A percentile compares a stretch with the other conserved stretches of the same genome.
Conservation (phyloP, 2,797 vertebrate species). For the Peromyscus nudipes region DNA sequence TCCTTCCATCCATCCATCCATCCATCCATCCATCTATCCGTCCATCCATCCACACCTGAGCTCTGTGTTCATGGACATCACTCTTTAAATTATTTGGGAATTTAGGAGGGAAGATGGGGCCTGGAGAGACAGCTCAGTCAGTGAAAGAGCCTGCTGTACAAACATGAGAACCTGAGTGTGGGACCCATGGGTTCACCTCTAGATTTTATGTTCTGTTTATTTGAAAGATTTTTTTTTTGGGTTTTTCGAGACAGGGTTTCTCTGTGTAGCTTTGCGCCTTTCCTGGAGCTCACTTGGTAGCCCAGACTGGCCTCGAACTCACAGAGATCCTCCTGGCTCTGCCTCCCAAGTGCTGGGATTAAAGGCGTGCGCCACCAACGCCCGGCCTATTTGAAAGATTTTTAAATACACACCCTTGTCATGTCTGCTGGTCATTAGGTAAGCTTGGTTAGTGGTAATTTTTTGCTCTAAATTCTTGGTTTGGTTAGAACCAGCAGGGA, state of each 20-base stretch:
- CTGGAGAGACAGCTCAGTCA: neutral
- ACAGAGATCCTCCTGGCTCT: too few species aligned
- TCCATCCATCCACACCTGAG: too few species aligned
- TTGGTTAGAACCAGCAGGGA: neutral
- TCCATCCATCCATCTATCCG: too few species aligned
- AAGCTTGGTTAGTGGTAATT: neutral
- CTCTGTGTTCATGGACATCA: fast-evolving
- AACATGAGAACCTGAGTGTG: neutral
- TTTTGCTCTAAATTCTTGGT: neutral
- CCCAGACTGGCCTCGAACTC: too few species aligned
- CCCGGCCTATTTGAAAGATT: neutral
- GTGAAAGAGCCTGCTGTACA: too few species aligned
- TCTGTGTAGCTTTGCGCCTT: too few species aligned
- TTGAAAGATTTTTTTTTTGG: too few species aligned
- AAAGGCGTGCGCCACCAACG: too few species aligned
- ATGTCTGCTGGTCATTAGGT: neutral
- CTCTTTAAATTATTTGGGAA: neutral
- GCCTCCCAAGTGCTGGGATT: too few species aligned
- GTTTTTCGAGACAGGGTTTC: too few species aligned
- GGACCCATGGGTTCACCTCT: neutral
- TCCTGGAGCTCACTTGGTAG: too few species aligned
- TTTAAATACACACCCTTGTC: too few species aligned
- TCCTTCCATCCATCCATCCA: fast-evolving
- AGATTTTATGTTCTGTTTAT: neutral
- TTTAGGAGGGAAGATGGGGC: neutral